A percentile compares a stretch with the other conserved stretches of the same genome.
phyloP scores from a whole-genome alignment of 1,140 invertebrate genomes.

The Trichonephila clavata region DNA sequence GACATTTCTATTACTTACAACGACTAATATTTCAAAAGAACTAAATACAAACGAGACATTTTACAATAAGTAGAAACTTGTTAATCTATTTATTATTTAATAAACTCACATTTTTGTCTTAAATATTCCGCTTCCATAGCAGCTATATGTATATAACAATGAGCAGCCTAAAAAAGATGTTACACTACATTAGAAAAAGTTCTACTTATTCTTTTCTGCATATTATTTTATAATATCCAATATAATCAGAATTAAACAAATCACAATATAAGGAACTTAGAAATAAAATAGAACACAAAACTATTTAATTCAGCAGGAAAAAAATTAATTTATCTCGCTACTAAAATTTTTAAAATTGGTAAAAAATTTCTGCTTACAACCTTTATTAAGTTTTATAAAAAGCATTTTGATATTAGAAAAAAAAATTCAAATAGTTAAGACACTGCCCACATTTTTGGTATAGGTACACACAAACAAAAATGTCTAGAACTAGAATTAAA shows the following conservation, averaged over 20 bases:
- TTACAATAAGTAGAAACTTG: neutral
- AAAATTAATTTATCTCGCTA: too few species aligned
- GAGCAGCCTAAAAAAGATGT: conserved; percentile 86
- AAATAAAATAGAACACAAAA: too few species aligned
- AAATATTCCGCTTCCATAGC: conserved; percentile 95
- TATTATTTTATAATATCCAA: neutral
- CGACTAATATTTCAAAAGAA: neutral
- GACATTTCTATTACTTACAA: neutral
- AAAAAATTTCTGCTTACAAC: too few species aligned
- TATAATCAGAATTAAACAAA: conserved; percentile 20
- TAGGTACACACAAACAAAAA: too few species aligned
- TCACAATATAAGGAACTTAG: neutral
- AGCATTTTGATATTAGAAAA: too few species aligned
- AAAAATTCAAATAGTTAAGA: too few species aligned
- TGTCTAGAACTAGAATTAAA: too few species aligned
- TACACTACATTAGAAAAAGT: neutral
- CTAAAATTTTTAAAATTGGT: too few species aligned
- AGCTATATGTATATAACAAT: conserved; percentile 94
- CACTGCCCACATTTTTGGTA: too few species aligned
- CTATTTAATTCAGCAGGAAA: too few species aligned
- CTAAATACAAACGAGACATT: neutral
- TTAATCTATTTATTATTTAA: neutral
- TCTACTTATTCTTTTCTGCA: too few species aligned
- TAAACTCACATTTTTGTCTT: conserved; percentile 87
- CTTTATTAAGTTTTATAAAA: too few species aligned